These are phyloP conservation scores for Anas bernieri DNA, from an alignment of 2,797 vertebrate genomes.

Conservation along the genomic window DNA sequence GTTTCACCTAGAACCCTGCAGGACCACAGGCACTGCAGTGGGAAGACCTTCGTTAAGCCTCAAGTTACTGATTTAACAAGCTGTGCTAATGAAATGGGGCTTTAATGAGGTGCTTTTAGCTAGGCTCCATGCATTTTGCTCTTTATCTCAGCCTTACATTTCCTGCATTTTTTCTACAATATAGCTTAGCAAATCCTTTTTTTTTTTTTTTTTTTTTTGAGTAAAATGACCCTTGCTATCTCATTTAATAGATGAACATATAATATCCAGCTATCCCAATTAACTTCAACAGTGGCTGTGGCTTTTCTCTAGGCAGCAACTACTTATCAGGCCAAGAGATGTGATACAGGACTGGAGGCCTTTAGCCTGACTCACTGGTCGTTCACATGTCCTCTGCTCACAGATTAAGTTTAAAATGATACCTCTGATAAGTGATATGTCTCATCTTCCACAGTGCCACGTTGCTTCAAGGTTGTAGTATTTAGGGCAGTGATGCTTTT, in stretches of 20 bases:
- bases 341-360: background rate
- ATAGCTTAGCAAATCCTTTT: background rate
- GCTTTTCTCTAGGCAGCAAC: background rate
- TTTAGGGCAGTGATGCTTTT: slow-evolving; percentile 10
- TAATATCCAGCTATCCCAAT: background rate
- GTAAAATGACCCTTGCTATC: background rate
- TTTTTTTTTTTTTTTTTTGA: background rate
- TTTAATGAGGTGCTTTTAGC: slow-evolving; percentile 55
- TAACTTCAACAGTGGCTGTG: background rate
- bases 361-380: background rate
- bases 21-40: slow-evolving; percentile 31
- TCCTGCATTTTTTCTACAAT: background rate
- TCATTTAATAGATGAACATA: background rate
- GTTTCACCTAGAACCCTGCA: slow-evolving; percentile 55
- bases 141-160: slow-evolving; percentile 23
- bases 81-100: slow-evolving; percentile 5
- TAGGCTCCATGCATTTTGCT: background rate
- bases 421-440: background rate
- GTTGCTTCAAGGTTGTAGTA: background rate
- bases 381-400: background rate
- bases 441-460: background rate
- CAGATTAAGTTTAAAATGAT: background rate
- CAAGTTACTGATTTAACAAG: slow-evolving; percentile 44
- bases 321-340: background rate
- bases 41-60: slow-evolving; percentile 40